These are phyloP conservation scores for Ceyx erithaca DNA, from an alignment of 2,797 vertebrate species.

Conservation along the genomic window DNA sequence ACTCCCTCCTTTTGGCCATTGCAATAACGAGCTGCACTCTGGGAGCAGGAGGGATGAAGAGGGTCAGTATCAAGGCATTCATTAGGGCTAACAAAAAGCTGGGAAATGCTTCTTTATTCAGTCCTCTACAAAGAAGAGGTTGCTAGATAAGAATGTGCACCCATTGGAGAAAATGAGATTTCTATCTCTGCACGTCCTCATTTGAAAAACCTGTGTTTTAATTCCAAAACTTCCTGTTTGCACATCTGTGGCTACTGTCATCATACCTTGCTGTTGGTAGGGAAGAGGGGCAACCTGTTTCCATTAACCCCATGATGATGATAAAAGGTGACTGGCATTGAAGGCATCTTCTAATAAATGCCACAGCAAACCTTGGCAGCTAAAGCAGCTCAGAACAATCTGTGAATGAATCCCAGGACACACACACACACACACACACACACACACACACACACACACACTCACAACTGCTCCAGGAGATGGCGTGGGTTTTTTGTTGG, in stretches of 20 bases:
- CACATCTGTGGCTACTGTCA: rapidly evolving
- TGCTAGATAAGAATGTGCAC: neutral
- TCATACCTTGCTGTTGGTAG: neutral
- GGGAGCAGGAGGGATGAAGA: neutral
- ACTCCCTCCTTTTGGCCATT: neutral
- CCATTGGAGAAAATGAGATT: neutral
- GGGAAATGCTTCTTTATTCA: neutral
- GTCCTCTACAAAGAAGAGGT: neutral
- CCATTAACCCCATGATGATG: neutral
- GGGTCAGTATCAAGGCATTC: neutral
- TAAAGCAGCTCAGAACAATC: slow-evolving; percentile 11
- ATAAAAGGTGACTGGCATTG: slow-evolving; percentile 10
- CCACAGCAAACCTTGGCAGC: slow-evolving; percentile 15
- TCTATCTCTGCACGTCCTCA: neutral
- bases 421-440: too few relatives aligned
- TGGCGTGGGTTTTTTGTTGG: too few relatives aligned
- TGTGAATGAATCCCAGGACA: neutral
- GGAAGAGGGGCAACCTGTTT: neutral
- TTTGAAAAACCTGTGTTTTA: neutral
- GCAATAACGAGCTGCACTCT: neutral
- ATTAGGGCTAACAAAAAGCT: neutral
- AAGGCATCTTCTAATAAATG: slow-evolving; percentile 39
- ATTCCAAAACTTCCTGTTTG: neutral
- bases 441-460: too few relatives aligned
- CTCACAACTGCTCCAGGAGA: neutral